Evolutionary conservation across 2,797 vertebrate species (phyloP).

Genomic region (Tolypeutes matacus): DNA sequence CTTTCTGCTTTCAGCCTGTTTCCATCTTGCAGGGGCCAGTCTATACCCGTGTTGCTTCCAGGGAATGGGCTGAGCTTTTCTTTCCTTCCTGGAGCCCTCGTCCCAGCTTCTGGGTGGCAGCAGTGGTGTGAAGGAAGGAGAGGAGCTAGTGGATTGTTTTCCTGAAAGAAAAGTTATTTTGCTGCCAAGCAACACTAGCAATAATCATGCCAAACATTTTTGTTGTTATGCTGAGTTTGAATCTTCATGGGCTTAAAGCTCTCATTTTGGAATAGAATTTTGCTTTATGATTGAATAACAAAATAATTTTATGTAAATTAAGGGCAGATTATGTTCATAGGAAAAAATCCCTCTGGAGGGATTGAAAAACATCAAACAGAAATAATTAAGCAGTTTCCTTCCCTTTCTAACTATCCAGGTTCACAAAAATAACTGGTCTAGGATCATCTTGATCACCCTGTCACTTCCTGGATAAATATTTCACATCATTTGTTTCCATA

Average conservation of each 20-base stretch:
- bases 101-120: background rate
- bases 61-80: background rate
- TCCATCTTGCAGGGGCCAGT: background rate
- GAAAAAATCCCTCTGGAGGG: background rate
- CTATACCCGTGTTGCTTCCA: background rate
- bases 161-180: background rate
- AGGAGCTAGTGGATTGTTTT: background rate
- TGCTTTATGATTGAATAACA: background rate
- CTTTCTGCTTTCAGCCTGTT: background rate
- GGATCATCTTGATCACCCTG: background rate
- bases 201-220: background rate
- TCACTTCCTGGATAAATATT: background rate
- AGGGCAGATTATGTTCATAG: background rate
- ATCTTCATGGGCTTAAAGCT: background rate
- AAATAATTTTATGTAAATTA: background rate
- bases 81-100: background rate
- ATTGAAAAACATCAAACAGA: background rate
- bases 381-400: background rate
- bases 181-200: background rate
- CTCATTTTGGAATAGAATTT: background rate
- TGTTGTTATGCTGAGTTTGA: background rate
- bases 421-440: background rate
- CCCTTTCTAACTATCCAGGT: background rate
- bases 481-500: background rate
- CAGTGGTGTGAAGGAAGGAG: rapidly evolving